Percentiles rank a stretch among this genome's conserved stretches.
These are phyloP conservation scores for Oreochromis grahami DNA, from an alignment of 2,797 vertebrate species.

Conservation along the genomic window DNA sequence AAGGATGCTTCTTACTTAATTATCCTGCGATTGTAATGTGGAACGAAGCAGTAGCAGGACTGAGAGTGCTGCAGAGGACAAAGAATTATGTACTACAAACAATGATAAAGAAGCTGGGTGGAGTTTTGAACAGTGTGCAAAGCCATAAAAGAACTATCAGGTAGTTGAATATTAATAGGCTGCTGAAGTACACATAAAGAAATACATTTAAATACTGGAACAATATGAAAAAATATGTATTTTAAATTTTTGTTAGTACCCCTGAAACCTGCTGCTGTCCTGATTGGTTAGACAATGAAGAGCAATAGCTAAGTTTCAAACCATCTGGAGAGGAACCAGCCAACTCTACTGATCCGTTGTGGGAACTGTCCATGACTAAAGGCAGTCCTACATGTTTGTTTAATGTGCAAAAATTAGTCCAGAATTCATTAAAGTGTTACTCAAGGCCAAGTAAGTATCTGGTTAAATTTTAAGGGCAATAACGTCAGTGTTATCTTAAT, in stretches of 20 bases:
- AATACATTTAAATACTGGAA: not conserved
- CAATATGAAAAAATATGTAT: not conserved
- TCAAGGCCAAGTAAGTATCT: not conserved
- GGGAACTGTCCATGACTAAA: not conserved
- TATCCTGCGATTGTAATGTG: rapidly evolving
- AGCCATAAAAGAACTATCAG: not conserved
- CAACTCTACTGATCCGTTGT: not conserved
- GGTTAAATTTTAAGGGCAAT: not conserved
- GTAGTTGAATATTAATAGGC: not conserved
- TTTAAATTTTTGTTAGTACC: not conserved
- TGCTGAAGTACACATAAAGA: not conserved
- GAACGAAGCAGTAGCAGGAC: not conserved
- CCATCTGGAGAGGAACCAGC: not conserved
- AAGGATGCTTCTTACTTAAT: not conserved
- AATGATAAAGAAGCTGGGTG: not conserved
- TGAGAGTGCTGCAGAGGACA: not conserved
- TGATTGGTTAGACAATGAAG: not conserved
- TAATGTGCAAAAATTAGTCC: not conserved
- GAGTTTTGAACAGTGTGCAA: not conserved
- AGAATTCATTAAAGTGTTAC: not conserved
- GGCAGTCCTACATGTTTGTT: not conserved
- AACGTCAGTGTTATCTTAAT: not conserved
- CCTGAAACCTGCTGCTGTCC: not conserved
- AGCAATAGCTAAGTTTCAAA: not conserved
- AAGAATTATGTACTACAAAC: not conserved